phyloP scores from a whole-genome alignment of 2,888 invertebrate genomes.

The Geotrupes spiniger region DNA sequence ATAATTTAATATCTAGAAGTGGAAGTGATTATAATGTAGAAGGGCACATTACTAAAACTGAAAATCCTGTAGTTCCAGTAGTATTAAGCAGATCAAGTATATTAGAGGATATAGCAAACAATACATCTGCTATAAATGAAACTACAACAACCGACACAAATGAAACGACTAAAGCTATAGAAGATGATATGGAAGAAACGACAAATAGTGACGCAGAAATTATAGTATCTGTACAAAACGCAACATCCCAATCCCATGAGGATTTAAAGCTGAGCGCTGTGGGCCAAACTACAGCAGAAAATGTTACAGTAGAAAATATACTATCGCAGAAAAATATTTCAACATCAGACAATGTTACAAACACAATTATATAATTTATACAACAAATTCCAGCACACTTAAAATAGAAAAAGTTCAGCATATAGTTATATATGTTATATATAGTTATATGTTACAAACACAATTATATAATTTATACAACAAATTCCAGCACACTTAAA shows the following conservation, averaged over 20 bases:
- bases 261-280: not conserved
- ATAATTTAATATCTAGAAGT: slow-evolving; percentile 11
- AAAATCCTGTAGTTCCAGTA: too few species aligned
- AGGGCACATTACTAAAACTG: too few species aligned
- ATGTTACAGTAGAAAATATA: not conserved
- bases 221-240: not conserved
- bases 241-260: not conserved
- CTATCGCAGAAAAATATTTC: too few species aligned
- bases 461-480: too few species aligned
- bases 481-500: too few species aligned
- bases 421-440: too few species aligned
- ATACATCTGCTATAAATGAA: not conserved
- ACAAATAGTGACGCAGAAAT: not conserved
- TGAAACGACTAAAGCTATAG: slow-evolving; percentile 6
- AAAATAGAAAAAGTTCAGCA: too few species aligned
- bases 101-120: not conserved
- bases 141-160: not conserved
- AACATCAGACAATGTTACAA: too few species aligned
- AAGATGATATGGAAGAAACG: slow-evolving; percentile 2
- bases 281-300: not conserved
- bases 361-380: too few species aligned
- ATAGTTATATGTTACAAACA: too few species aligned
- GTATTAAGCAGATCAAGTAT: not conserved
- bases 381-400: too few species aligned
- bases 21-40: not conserved